These are phyloP conservation scores for Atractosteus spatula DNA, from an alignment of 2,113 vertebrate species.

Conservation along the genomic window DNA sequence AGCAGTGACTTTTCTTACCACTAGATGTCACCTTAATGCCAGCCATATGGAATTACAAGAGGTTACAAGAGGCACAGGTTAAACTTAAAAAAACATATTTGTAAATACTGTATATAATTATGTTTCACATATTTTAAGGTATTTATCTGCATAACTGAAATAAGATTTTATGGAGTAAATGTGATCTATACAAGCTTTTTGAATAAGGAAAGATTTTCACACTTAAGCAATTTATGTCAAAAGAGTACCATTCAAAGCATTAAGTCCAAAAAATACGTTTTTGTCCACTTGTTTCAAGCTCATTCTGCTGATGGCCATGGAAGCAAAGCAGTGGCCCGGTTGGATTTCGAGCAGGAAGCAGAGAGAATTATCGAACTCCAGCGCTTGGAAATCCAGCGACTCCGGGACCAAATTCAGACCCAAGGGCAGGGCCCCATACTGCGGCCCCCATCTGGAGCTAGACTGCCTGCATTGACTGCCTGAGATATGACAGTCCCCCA, in stretches of 20 bases:
- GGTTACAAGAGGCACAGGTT: too few relatives aligned
- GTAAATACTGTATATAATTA: too few relatives aligned
- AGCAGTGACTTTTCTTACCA: conserved; percentile 1
- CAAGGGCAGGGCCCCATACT: conserved; percentile 38
- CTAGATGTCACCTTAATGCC: conserved; percentile 11
- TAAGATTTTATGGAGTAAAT: too few relatives aligned
- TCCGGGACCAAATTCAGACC: conserved; percentile 61
- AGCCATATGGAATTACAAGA: neutral
- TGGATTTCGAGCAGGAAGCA: conserved; percentile 64
- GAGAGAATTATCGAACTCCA: conserved; percentile 77
- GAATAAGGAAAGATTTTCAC: too few relatives aligned
- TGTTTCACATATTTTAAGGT: too few relatives aligned
- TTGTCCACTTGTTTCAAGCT: neutral
- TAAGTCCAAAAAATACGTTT: too few relatives aligned
- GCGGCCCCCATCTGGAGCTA: conserved; percentile 37
- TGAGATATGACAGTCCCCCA: neutral
- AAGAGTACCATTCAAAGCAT: too few relatives aligned
- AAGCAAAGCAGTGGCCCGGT: conserved; percentile 36
- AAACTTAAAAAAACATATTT: too few relatives aligned
- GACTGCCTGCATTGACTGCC: conserved; percentile 40
- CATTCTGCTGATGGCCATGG: neutral
- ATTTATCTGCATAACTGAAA: too few relatives aligned
- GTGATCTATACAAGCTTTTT: too few relatives aligned
- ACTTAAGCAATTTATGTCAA: too few relatives aligned
- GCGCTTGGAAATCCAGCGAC: conserved; percentile 66